Percentiles rank a stretch among this genome's conserved stretches.
Conservation (phyloP, 2,113 vertebrate genomes). For the Apus apus region DNA sequence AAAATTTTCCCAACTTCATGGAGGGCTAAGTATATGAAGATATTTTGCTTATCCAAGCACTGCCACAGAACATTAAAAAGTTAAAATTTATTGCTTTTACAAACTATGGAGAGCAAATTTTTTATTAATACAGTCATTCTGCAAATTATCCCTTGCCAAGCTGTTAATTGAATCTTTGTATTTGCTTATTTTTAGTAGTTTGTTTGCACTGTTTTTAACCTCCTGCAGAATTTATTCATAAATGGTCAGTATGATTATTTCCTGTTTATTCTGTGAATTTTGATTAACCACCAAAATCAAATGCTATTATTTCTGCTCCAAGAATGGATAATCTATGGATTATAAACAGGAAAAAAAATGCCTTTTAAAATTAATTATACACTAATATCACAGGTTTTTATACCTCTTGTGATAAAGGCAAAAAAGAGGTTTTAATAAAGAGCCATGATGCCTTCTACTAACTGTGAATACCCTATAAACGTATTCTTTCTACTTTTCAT, state of each 20-base stretch:
- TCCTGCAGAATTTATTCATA: slow-evolving; percentile 12
- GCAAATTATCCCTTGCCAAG: neutral
- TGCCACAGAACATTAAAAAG: neutral
- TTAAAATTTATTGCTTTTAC: neutral
- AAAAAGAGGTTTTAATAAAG: slow-evolving; percentile 16
- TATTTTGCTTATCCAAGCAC: neutral
- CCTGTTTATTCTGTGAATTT: neutral
- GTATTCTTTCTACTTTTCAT: neutral
- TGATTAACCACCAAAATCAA: slow-evolving; percentile 42
- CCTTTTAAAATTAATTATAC: slow-evolving; percentile 31
- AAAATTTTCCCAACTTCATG: neutral
- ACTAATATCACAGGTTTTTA: neutral
- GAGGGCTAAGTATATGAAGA: neutral
- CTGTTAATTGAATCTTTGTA: neutral
- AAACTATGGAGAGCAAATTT: neutral
- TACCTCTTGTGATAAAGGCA: neutral
- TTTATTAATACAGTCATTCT: neutral
- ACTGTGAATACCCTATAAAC: neutral
- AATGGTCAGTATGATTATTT: slow-evolving; percentile 36
- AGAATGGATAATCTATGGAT: slow-evolving; percentile 1
- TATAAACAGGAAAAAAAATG: neutral
- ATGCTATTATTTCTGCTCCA: slow-evolving; percentile 1
- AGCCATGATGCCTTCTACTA: neutral
- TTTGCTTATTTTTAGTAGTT: neutral
- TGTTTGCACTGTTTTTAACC: neutral